Evolutionary conservation across 2,113 vertebrate species (phyloP).

Genomic region (Vulpes lagopus): DNA sequence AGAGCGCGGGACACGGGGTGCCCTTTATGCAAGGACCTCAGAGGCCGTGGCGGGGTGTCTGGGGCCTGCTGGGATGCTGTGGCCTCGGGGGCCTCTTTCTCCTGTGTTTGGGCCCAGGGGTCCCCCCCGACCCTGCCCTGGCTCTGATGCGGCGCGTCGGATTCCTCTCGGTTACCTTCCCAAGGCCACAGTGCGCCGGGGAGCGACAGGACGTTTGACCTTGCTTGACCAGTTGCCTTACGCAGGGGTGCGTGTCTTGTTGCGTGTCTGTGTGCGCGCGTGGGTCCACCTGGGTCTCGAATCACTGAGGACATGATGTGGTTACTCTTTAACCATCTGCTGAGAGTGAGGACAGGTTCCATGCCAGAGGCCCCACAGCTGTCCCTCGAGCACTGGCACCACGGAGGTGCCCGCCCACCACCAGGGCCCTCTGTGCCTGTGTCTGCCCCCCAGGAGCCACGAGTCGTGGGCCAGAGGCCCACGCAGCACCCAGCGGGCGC

Average conservation of each 20-base stretch:
- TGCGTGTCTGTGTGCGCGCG: too few species aligned
- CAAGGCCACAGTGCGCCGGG: rapidly evolving
- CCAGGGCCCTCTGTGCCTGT: neutral
- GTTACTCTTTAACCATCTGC: neutral
- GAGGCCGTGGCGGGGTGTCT: rapidly evolving
- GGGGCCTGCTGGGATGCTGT: rapidly evolving
- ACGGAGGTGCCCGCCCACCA: rapidly evolving
- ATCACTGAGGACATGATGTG: neutral
- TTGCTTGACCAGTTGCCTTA: rapidly evolving
- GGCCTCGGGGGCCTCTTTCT: neutral
- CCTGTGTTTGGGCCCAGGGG: neutral
- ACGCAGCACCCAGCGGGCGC: neutral
- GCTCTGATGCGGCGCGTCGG: neutral
- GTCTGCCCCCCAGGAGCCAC: neutral
- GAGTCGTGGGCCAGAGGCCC: too few species aligned
- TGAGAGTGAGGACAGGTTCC: neutral
- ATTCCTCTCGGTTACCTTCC: rapidly evolving
- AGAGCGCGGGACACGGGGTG: rapidly evolving
- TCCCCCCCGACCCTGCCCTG: neutral
- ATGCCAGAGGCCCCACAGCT: neutral
- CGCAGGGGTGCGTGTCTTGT: neutral
- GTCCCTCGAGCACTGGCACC: neutral
- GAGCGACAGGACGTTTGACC: too few species aligned
- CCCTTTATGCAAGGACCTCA: neutral
- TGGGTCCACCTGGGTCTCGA: neutral